Evolutionary conservation across 2,888 invertebrate species (phyloP).

Genomic region (Sphaerophoria taeniata): DNA sequence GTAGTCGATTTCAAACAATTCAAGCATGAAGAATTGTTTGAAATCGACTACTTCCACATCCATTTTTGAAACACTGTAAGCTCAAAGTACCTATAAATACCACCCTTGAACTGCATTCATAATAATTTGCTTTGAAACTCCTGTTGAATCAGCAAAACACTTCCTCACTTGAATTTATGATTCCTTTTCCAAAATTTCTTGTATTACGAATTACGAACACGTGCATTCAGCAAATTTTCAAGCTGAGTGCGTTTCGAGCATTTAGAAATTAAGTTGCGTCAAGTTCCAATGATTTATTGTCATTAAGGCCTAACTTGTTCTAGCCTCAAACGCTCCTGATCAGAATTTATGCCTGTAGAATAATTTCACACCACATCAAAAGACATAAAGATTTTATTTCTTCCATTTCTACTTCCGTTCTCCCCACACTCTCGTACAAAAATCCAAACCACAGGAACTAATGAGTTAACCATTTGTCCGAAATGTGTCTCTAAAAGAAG

Average conservation of each 20-base stretch:
- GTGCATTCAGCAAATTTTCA: slow-evolving; percentile 60
- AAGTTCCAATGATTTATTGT: slow-evolving; percentile 70
- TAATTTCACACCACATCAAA: slow-evolving; percentile 6
- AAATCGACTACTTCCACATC: no score
- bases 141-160: no score
- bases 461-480: slow-evolving; percentile 62
- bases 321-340: slow-evolving; percentile 4
- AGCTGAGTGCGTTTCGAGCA: slow-evolving; percentile 55
- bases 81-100: no score
- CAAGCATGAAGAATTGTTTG: no score
- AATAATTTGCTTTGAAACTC: no score
- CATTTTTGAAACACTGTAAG: no score
- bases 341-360: slow-evolving; percentile 53
- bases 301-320: slow-evolving; percentile 43
- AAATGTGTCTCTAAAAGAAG: slow-evolving; percentile 39
- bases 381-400: slow-evolving; percentile 15
- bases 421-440: background rate
- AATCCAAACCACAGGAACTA: slow-evolving; percentile 58
- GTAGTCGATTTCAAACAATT: no score
- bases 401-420: background rate
- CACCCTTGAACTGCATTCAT: no score
- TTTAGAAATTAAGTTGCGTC: slow-evolving; percentile 45
- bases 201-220: slow-evolving; percentile 34
- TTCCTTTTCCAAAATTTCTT: background rate
- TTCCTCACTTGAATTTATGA: no score